Percentiles rank a stretch among this genome's conserved stretches.
Evolutionary conservation across 2,113 vertebrate species (phyloP).

Genomic region (Nerophis lumbriciformis): DNA sequence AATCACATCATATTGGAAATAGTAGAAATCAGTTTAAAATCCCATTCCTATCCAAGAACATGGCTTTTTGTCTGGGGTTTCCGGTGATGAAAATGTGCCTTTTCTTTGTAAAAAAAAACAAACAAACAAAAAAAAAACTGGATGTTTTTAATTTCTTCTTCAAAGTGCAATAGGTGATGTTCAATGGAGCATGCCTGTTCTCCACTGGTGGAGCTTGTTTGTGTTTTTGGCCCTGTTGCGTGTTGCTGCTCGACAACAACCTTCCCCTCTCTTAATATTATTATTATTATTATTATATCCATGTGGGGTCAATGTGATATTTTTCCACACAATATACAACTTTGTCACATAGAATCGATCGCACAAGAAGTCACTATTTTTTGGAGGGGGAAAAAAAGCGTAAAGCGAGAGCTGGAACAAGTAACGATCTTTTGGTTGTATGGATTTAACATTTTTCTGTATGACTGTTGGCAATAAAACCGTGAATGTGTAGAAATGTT

Average conservation of each 20-base stretch:
- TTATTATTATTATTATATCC: slow-evolving; percentile 43
- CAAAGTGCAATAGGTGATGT: slow-evolving; percentile 62
- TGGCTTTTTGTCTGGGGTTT: slow-evolving; percentile 43
- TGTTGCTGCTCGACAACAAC: slow-evolving; percentile 63
- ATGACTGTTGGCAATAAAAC: slow-evolving; percentile 79
- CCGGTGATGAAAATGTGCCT: slow-evolving; percentile 65
- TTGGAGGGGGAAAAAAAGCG: slow-evolving; percentile 37
- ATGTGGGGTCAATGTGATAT: slow-evolving; percentile 58
- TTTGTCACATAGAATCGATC: slow-evolving; percentile 59
- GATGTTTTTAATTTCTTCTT: slow-evolving; percentile 31
- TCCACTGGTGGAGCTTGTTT: slow-evolving; percentile 43
- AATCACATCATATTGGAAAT: slow-evolving; percentile 17
- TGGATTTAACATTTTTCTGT: slow-evolving; percentile 68
- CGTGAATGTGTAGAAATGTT: slow-evolving; percentile 52
- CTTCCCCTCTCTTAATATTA: slow-evolving; percentile 45
- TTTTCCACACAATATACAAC: slow-evolving; percentile 57
- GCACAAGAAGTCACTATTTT: slow-evolving; percentile 63
- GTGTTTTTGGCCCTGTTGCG: slow-evolving; percentile 65
- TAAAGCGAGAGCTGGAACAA: slow-evolving; percentile 18
- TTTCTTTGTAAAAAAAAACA: slow-evolving; percentile 49
- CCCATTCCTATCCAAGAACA: not conserved
- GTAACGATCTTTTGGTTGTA: slow-evolving; percentile 69
- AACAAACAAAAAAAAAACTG: slow-evolving; percentile 1
- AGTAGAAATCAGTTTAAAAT: too few species aligned
- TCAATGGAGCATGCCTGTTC: slow-evolving; percentile 66